A percentile compares a stretch with the other conserved stretches of the same genome.
phyloP scores from a whole-genome alignment of 2,113 vertebrate genomes.

The Trogon melanurus region DNA sequence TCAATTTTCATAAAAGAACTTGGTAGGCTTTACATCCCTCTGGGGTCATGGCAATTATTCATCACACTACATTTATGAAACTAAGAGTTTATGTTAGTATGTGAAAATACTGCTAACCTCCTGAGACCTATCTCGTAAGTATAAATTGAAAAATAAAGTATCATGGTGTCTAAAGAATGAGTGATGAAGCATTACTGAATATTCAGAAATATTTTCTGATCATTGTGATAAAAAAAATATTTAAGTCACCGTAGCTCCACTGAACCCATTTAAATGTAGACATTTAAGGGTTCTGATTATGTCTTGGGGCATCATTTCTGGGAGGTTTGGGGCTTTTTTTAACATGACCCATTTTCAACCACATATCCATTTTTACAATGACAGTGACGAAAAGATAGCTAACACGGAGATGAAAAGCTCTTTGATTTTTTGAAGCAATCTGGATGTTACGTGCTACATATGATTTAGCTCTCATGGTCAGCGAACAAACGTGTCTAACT shows the following conservation, averaged over 20 bases:
- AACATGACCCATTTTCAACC: conserved; percentile 17
- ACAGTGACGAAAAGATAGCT: background rate
- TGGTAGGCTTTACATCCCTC: background rate
- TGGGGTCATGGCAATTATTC: background rate
- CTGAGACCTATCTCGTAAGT: background rate
- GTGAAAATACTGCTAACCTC: background rate
- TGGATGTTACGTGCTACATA: background rate
- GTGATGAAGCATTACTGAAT: background rate
- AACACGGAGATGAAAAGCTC: background rate
- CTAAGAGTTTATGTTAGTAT: background rate
- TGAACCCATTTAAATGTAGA: background rate
- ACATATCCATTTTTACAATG: background rate
- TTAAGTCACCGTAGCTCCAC: background rate
- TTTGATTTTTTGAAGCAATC: background rate
- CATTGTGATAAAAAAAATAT: background rate
- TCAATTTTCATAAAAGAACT: background rate
- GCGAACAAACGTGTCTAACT: background rate
- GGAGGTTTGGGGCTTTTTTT: background rate
- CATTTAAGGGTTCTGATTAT: background rate
- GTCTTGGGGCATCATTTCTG: background rate
- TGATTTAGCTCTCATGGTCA: background rate
- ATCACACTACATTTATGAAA: background rate
- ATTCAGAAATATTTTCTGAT: conserved; percentile 3
- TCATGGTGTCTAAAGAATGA: background rate
- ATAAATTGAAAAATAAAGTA: conserved; percentile 7